Conservation (phyloP, 2,113 vertebrate species). For the Antennarius striatus region DNA sequence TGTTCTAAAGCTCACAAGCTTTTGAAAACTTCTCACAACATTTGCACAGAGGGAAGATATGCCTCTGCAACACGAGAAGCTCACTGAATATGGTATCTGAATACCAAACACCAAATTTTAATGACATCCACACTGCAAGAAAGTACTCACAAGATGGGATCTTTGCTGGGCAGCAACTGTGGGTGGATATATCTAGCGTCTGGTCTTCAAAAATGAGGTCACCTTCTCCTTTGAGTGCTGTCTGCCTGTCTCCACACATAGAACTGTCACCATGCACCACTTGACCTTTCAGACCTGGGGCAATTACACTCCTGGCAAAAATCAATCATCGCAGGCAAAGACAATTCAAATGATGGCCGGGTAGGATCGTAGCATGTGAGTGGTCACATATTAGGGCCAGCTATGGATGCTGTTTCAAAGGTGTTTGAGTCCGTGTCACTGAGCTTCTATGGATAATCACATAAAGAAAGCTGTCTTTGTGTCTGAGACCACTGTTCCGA, state of each 20-base stretch:
- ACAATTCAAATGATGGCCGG: conserved; percentile 51
- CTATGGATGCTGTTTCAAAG: conserved; percentile 31
- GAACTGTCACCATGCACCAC: conserved; percentile 49
- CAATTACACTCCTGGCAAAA: conserved; percentile 61
- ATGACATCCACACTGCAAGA: conserved; percentile 30
- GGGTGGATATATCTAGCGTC: conserved; percentile 42
- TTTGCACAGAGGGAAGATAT: conserved; percentile 60
- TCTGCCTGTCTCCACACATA: conserved; percentile 57
- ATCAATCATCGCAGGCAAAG: conserved; percentile 59
- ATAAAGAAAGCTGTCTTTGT: conserved; percentile 47
- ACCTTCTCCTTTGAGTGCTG: conserved; percentile 63
- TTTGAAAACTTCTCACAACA: conserved; percentile 72
- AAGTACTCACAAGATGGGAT: conserved; percentile 24
- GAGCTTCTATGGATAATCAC: conserved; percentile 45
- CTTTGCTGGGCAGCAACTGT: conserved; percentile 7
- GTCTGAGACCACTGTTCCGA: conserved; percentile 34
- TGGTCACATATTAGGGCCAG: conserved; percentile 16
- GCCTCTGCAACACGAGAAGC: conserved; percentile 23
- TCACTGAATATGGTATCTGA: conserved; percentile 40
- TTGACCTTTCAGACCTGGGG: conserved; percentile 64
- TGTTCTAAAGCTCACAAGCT: conserved; percentile 67
- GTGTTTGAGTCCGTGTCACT: conserved; percentile 48
- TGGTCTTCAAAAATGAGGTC: conserved; percentile 67
- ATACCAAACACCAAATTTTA: conserved; percentile 53
- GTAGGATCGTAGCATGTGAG: conserved; percentile 32